Evolutionary conservation across 2,113 vertebrate genomes (phyloP).

Genomic region (Crotalus viridis): DNA sequence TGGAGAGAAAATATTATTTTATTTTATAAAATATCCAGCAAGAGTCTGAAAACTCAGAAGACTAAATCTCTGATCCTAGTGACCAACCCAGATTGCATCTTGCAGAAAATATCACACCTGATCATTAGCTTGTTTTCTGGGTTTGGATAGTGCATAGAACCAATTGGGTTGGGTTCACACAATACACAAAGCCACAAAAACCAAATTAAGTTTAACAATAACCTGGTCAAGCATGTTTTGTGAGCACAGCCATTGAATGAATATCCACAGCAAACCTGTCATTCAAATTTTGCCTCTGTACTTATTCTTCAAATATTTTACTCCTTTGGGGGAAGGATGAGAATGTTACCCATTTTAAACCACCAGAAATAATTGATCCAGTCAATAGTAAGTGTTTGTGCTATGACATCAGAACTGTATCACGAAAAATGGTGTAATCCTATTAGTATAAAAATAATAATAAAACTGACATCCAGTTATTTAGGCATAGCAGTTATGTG

Average conservation of each 20-base stretch:
- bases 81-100: neutral
- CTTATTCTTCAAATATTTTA: conserved; percentile 16
- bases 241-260: neutral
- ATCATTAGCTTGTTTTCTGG: neutral
- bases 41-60: neutral
- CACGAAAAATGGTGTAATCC: conserved; percentile 46
- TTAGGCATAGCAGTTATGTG: conserved; percentile 79
- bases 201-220: neutral
- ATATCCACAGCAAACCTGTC: neutral
- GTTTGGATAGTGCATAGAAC: neutral
- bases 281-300: neutral
- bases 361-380: neutral
- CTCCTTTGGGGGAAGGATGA: conserved; percentile 25
- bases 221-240: neutral
- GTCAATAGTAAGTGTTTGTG: neutral
- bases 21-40: neutral
- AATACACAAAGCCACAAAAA: neutral
- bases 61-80: neutral
- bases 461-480: conserved; percentile 73
- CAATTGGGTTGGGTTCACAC: neutral
- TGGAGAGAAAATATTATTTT: neutral
- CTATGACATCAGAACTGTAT: conserved; percentile 22
- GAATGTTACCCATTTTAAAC: neutral
- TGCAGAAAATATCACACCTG: neutral
- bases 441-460: conserved; percentile 64